Evolutionary conservation across 2,797 vertebrate species (phyloP), one percentile per base, ranked within the genome.

Genomic region (Hapalemur alaotrensis): DNA sequence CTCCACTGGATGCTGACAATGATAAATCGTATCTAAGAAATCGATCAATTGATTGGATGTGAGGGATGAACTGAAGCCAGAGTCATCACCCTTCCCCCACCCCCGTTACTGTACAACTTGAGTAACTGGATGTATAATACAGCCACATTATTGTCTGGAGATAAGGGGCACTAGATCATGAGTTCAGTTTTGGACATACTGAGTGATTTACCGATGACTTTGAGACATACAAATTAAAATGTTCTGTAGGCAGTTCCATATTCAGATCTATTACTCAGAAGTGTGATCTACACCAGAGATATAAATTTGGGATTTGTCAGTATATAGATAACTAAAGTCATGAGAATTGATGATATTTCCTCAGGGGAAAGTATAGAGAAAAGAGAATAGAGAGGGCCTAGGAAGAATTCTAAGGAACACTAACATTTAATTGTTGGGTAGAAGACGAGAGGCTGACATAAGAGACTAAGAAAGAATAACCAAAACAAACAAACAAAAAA

Each of bases 21-120:
- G n/a, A 70, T 90, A 93, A 87, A 93, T 92, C 13, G 7, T 81
- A 92, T 50, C 43, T 89, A 79, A 93, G 70, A 91, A 72, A 30
- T 1, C 78, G 61, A 41, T 30, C 76, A 46, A 80, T 22, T 67
- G 20, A 80, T 22, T 78, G 23, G n/a, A 78, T 89, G 20, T 48
- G 63, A 13, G n/a, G 6, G 9, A 67, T 72, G 30, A 93, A 13
- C 41, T 48, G 67, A 28, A 78, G 57, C 30, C 83, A 65, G 38
- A 76, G 23, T 92, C 75, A 85, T 80, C 50, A 46, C 61, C 50
- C 7, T 38, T 15, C 14, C n/a, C 15, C 10, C 7, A 65, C 2
- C 32, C 69, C 13, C 1, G 48, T 67, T 75, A 52, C 70, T 72
- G 93, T 89, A 50, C 63, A 13, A 85, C 61, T 82, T 67, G 13